Percentiles rank a stretch among this genome's conserved stretches.
Conservation (phyloP, 1,140 invertebrate species). For the Ceratitis capitata region DNA sequence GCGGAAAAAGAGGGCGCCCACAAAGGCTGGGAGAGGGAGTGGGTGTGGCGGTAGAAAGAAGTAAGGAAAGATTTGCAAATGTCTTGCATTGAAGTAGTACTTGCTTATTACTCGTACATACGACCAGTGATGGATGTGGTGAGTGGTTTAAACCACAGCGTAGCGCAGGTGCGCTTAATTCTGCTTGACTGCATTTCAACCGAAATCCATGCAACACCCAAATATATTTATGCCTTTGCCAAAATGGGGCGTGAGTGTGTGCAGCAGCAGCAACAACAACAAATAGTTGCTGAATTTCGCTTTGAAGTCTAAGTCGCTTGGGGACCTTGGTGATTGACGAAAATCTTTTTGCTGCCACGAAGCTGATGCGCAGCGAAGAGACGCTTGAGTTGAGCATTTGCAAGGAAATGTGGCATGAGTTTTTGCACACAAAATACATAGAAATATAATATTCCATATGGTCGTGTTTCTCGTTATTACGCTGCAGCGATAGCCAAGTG, state of each 20-base stretch:
- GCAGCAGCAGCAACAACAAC: not conserved
- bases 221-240: not conserved
- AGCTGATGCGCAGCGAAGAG: not conserved
- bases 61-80: constrained; percentile 34
- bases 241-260: not conserved
- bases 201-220: constrained; percentile 6
- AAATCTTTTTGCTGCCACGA: not conserved
- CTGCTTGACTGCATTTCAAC: not conserved
- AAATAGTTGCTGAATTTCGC: not conserved
- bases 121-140: not conserved
- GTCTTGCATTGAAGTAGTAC: not conserved
- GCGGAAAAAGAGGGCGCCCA: not conserved
- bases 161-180: constrained; percentile 25
- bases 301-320: constrained; percentile 9
- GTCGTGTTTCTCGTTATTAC: not conserved
- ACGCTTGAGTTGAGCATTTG: not conserved
- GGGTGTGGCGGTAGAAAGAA: not conserved
- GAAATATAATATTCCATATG: not conserved
- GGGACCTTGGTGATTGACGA: not conserved
- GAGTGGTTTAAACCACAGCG: not conserved
- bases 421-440: not conserved
- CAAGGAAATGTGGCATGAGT: not conserved
- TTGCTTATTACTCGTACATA: too few species aligned
- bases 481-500: too few species aligned
- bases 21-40: not conserved